Percentiles rank a stretch among this genome's conserved stretches.
phyloP scores from a whole-genome alignment of 2,888 invertebrate genomes.

The Nephrocerus scutellatus region DNA sequence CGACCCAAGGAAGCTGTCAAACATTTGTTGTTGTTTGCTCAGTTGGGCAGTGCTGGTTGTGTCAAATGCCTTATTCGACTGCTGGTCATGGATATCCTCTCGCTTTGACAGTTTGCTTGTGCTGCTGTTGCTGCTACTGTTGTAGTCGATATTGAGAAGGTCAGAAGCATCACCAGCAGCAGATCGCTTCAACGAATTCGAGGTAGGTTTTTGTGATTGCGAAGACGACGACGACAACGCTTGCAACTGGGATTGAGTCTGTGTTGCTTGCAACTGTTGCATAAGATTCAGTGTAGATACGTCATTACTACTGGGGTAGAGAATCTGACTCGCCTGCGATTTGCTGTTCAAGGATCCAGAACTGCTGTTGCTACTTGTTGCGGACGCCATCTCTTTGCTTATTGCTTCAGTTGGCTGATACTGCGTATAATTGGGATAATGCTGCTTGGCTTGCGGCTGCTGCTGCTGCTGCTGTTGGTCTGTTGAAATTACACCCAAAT shows the following conservation, averaged over 20 bases:
- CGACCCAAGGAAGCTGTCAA: conserved; percentile 44
- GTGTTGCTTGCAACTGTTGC: too few relatives aligned
- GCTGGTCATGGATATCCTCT: conserved; percentile 26
- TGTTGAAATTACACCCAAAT: too few relatives aligned
- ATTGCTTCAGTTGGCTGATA: conserved; percentile 38
- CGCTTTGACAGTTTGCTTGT: conserved; percentile 34
- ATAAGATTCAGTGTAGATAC: conserved; percentile 12
- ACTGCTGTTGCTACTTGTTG: conserved; percentile 26
- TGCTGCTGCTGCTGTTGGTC: conserved; percentile 15
- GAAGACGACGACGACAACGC: conserved; percentile 4
- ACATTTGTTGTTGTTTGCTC: conserved; percentile 42
- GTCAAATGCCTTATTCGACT: too few relatives aligned
- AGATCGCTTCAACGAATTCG: conserved; percentile 34
- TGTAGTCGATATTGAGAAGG: conserved; percentile 32
- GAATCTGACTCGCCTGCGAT: too few relatives aligned
- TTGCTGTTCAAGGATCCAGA: too few relatives aligned
- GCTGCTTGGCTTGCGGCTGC: conserved; percentile 11
- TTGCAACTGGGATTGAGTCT: conserved; percentile 28
- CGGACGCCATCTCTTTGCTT: conserved; percentile 19
- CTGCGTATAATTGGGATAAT: conserved; percentile 39
- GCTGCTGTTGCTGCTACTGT: conserved; percentile 19
- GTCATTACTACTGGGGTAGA: conserved; percentile 19
- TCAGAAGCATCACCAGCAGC: conserved; percentile 29
- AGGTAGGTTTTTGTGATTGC: conserved; percentile 21
- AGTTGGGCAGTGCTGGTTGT: too few relatives aligned